phyloP scores from a whole-genome alignment of 2,797 vertebrate genomes.

The Dipus sagitta region DNA sequence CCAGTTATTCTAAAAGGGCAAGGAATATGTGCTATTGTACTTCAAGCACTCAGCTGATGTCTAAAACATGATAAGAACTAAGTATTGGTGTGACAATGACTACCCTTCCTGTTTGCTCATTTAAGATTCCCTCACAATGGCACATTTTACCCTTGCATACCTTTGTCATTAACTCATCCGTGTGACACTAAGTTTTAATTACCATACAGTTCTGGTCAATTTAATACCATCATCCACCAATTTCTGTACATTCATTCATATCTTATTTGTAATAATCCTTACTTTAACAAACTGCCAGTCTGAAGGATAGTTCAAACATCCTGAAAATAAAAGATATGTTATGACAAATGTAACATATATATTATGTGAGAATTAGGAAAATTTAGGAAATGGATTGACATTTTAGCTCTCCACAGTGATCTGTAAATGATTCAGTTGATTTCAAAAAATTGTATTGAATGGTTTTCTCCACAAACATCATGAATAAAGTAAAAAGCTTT shows the following conservation, averaged over 20 bases:
- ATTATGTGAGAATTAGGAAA: neutral
- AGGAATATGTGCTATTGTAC: neutral
- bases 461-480: conserved; percentile 25
- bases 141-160: neutral
- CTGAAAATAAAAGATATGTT: neutral
- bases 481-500: conserved; percentile 22
- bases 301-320: neutral
- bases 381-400: neutral
- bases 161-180: conserved; percentile 1
- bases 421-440: neutral
- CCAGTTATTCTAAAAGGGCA: neutral
- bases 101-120: neutral
- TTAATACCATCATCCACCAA: neutral
- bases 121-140: neutral
- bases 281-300: neutral
- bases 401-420: neutral
- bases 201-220: neutral
- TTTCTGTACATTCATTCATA: conserved; percentile 18
- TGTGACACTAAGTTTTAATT: neutral
- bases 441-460: neutral
- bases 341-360: neutral
- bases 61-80: neutral
- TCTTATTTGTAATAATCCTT: neutral
- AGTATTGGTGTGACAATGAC: neutral
- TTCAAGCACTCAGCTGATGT: neutral